phyloP scores from a whole-genome alignment of 2,113 vertebrate genomes.

The Muscicapa adusta region DNA sequence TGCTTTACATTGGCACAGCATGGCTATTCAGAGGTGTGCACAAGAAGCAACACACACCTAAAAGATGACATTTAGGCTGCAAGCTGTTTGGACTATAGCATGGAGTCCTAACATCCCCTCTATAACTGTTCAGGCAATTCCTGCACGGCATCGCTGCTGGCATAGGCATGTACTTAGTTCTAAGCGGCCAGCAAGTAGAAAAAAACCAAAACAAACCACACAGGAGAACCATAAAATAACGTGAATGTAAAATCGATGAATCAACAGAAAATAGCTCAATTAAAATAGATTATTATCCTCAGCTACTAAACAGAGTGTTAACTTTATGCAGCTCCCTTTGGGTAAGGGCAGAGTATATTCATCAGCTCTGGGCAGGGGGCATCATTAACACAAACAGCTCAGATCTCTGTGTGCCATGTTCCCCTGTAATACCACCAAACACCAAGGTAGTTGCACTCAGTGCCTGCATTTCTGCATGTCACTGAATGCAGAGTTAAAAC shows the following conservation, averaged over 20 bases:
- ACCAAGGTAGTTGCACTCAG: not conserved
- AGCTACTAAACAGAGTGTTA: not conserved
- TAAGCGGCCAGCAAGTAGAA: not conserved
- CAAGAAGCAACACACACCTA: not conserved
- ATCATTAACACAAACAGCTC: too few species aligned
- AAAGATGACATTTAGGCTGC: not conserved
- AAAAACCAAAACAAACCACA: not conserved
- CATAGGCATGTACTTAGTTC: not conserved
- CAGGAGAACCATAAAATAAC: not conserved
- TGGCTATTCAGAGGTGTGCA: not conserved
- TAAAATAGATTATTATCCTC: not conserved
- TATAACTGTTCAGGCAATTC: not conserved
- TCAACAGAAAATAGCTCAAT: not conserved
- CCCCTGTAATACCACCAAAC: not conserved
- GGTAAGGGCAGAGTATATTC: not conserved
- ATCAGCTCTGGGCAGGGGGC: not conserved
- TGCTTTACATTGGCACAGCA: not conserved
- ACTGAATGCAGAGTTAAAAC: accelerated
- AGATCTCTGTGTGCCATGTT: accelerated
- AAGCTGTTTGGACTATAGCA: not conserved
- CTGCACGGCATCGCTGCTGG: accelerated
- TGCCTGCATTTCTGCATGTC: not conserved
- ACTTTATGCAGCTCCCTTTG: not conserved
- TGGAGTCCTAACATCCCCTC: not conserved
- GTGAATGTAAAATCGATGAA: not conserved